Evolutionary conservation across 1,140 invertebrate species (phyloP), one percentile per base, ranked within the genome.

Genomic region (Holotrichia oblita): DNA sequence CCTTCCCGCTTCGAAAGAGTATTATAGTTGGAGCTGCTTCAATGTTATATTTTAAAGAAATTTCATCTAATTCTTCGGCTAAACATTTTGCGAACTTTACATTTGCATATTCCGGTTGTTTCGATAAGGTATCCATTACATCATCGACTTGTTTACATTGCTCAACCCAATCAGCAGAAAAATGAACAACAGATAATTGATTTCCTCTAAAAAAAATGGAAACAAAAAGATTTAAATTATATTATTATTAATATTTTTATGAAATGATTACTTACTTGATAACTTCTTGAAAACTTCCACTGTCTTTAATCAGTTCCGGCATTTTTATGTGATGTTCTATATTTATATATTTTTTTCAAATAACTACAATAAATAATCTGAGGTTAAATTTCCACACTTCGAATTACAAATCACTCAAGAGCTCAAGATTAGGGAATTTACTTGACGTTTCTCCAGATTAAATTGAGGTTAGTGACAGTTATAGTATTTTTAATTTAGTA

Each of bases 1-100:
- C 88, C 74, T 89, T 87, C 1, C 90, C 90, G 83, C 92, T 91
- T 87, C 90, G 90, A 78, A 97, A 91, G 78, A 97, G 90, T 76
- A 99, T 87, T 79, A 97, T 92, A 14, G 96, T 97, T 12, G 97
- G 97, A 8, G 97, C 97, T 40, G 96, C 94, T 83, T 92, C 91
- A 78, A 93, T 89, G 88, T 93, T 91, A 87, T 93, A 94, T 84
- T 95, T 93, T 76, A 94, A 85, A 64, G 95, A 94, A 79, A 97
- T 89, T 85, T 97, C 94, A n/a, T 95, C 92, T 34, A 96, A 85
- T 79, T 94, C 91, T 89, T 98, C 97, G 44, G 96, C 96, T 85
- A 92, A 91, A 48, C 90, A 90, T 17, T 87, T 81, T 81, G 84
- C 88, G 84, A 94, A 93, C 83, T 91, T 90, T 14, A 90, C 89